Conservation (phyloP, 2,797 vertebrate genomes). For the Halcyon leucocephala region DNA sequence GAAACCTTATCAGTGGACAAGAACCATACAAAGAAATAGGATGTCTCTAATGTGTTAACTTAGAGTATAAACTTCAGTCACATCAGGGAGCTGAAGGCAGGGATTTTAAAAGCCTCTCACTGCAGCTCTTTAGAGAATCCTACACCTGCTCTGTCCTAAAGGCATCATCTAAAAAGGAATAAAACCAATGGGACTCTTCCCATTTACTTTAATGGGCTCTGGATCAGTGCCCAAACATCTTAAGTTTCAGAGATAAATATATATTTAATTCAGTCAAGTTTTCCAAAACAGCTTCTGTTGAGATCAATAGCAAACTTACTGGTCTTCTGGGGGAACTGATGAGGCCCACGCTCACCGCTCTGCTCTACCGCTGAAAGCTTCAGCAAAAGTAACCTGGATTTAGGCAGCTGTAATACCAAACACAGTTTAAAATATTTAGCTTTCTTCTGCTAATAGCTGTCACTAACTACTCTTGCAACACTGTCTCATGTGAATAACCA, state of each 20-base stretch:
- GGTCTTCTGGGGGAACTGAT: neutral
- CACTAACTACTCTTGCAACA: neutral
- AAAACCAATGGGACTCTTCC: slow-evolving; percentile 24
- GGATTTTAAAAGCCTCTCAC: slow-evolving; percentile 27
- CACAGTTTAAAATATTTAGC: neutral
- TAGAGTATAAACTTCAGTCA: neutral
- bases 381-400: slow-evolving; percentile 1
- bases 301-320: neutral
- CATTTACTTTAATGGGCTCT: slow-evolving; percentile 7
- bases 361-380: neutral
- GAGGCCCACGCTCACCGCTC: neutral
- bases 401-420: neutral
- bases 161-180: slow-evolving; percentile 7
- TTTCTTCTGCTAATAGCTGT: neutral
- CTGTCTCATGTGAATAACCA: neutral
- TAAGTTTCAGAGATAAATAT: slow-evolving; percentile 1
- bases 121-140: neutral
- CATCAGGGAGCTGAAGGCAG: neutral
- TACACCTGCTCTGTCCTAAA: neutral
- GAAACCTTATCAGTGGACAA: slow-evolving; percentile 17
- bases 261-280: slow-evolving; percentile 3
- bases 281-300: neutral
- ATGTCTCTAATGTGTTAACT: neutral
- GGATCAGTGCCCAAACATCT: neutral
- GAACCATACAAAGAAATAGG: neutral